Evolutionary conservation across 2,888 invertebrate genomes (phyloP).

Genomic region (Archips crataeganus): DNA sequence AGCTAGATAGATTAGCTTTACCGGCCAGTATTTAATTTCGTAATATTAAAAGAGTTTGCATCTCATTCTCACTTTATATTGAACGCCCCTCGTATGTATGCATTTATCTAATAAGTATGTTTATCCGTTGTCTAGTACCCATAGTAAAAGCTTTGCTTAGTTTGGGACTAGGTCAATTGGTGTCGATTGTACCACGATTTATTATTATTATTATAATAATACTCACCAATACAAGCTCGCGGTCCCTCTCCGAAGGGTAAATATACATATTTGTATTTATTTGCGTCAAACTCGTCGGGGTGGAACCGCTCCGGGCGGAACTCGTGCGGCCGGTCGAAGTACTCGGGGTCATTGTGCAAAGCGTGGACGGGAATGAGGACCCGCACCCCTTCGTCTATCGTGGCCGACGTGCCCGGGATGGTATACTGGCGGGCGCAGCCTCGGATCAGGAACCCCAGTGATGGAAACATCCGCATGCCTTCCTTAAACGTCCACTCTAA

Average conservation of each 20-base stretch:
- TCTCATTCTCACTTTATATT: too few species aligned
- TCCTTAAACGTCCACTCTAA: constrained; percentile 67
- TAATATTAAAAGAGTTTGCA: too few species aligned
- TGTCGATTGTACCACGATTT: too few species aligned
- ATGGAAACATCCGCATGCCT: constrained; percentile 67
- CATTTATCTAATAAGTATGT: too few species aligned
- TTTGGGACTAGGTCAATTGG: too few species aligned
- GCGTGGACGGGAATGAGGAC: constrained; percentile 36
- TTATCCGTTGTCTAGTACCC: too few species aligned
- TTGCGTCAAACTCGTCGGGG: constrained; percentile 23
- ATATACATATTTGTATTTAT: constrained; percentile 25
- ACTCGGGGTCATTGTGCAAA: constrained; percentile 34
- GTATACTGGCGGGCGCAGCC: constrained; percentile 55
- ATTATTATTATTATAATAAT: too few species aligned
- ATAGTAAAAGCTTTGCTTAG: too few species aligned
- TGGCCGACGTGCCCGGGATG: constrained; percentile 55
- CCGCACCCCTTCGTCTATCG: constrained; percentile 45
- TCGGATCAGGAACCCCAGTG: constrained; percentile 56
- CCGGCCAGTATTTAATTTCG: too few species aligned
- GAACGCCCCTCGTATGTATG: too few species aligned
- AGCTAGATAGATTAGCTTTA: too few species aligned
- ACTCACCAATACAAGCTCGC: constrained; percentile 47
- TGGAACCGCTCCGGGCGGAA: constrained; percentile 44
- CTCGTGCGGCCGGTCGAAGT: constrained; percentile 43
- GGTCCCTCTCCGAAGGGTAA: constrained; percentile 45